Conservation (phyloP, 2,888 invertebrate species). For the Dusona sp. region DNA sequence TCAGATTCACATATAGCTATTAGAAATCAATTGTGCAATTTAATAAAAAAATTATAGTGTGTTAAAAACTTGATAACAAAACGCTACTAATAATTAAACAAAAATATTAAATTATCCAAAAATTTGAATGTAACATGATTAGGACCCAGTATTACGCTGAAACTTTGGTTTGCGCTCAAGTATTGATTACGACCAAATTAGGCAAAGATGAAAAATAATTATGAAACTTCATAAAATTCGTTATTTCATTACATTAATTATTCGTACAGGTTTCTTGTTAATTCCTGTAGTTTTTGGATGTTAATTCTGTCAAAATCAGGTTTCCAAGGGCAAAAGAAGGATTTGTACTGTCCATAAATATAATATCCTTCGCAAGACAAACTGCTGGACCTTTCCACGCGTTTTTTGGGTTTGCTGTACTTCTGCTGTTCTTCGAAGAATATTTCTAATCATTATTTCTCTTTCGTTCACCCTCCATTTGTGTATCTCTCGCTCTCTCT, state of each 20-base stretch:
- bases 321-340: neutral
- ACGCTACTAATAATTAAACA: neutral
- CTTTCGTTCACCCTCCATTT: conserved; percentile 60
- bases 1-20: neutral
- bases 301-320: neutral
- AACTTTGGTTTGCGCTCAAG: too few relatives aligned
- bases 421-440: conserved; percentile 11
- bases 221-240: neutral
- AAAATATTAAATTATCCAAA: too few relatives aligned
- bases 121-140: too few relatives aligned
- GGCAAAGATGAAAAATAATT: neutral
- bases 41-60: neutral
- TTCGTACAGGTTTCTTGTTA: neutral
- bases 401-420: too few relatives aligned
- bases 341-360: neutral
- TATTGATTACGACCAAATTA: too few relatives aligned
- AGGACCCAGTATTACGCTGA: too few relatives aligned
- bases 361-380: conserved; percentile 40
- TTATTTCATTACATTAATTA: neutral
- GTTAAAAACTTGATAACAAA: neutral
- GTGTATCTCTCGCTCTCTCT: conserved; percentile 54
- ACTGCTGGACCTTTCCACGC: conserved; percentile 41
- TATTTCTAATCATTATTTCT: conserved; percentile 49
- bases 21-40: neutral
- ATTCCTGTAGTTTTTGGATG: neutral